Evolutionary conservation across 2,113 vertebrate species (phyloP).

Genomic region (Labeo catla): DNA sequence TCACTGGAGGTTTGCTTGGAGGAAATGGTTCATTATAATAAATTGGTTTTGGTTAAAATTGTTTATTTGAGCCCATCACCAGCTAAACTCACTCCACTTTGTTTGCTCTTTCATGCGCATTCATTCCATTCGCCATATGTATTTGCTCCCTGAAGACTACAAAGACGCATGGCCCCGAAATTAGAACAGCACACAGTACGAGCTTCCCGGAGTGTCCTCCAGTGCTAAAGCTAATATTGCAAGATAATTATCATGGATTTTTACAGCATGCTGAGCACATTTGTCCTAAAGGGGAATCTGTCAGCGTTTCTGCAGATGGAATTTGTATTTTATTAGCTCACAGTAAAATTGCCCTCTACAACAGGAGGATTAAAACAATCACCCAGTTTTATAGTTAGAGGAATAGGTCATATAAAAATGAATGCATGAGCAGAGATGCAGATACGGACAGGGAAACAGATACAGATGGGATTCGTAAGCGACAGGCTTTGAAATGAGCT

Average conservation of each 20-base stretch:
- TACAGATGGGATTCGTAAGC: background rate
- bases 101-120: background rate
- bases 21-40: slow-evolving; percentile 29
- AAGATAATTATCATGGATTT: slow-evolving; percentile 77
- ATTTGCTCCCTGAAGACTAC: slow-evolving; percentile 43
- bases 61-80: slow-evolving; percentile 2
- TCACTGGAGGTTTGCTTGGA: background rate
- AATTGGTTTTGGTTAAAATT: slow-evolving; percentile 16
- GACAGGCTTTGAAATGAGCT: slow-evolving; percentile 3
- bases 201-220: slow-evolving; percentile 64
- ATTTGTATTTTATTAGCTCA: slow-evolving; percentile 75
- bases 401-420: slow-evolving; percentile 68
- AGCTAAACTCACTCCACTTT: slow-evolving; percentile 1
- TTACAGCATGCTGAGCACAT: slow-evolving; percentile 72
- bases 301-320: slow-evolving; percentile 69
- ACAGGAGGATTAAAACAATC: slow-evolving; percentile 69
- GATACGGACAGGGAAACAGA: background rate
- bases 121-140: slow-evolving; percentile 18
- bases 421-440: slow-evolving; percentile 63
- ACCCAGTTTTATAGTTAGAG: slow-evolving; percentile 67
- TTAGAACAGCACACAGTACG: slow-evolving; percentile 67
- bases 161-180: slow-evolving; percentile 56
- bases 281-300: slow-evolving; percentile 73
- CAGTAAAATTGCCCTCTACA: slow-evolving; percentile 69
- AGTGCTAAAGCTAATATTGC: slow-evolving; percentile 77